Evolutionary conservation across 2,888 invertebrate species (phyloP), one percentile per base, ranked within the genome.

Genomic region (Tricholauxania praeusta): DNA sequence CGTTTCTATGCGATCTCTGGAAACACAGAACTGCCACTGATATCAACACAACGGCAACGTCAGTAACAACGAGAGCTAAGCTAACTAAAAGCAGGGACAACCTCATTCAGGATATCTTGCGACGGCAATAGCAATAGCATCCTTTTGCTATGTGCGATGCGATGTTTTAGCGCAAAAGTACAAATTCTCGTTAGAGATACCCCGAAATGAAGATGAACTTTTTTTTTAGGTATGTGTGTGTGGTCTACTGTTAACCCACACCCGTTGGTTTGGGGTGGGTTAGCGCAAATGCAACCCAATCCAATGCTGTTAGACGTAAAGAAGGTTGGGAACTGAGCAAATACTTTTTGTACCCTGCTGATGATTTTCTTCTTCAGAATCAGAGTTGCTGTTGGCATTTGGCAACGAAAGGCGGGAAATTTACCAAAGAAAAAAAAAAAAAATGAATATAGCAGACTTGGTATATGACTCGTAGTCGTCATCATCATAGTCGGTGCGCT

Each of bases 31-130:
- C 39, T 62, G 39, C 39, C 64, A 15, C 49, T 49, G 51, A 32
- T 51, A 51, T 3, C 47, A 47, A 12, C 32, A 7, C 47, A 17
- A 17, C 32, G n/a, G 28, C 17, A 52, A 51, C 14, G 17, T 32
- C 60, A 57, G 55, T 51, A 32, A 55, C 19, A 17, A 53, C 49
- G 48, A 67, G 55, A 67, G n/a, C 47, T 57, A 55, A 48, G 8
- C 39, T 39, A 39, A 39, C 39, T 39, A 39, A 39, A 39, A 39
- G 39, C 10, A 57, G 55, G 47, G 62, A 53, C 63, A 62, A 63
- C 63, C 70, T 63, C 70, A 63, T 70, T 70, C 70, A 63, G 70
- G 62, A 63, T 19, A 53, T 22, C 63, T 62, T 53, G 63, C 53
- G 39, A 28, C 63, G 53, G 48, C 47, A 62, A 62, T 52, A 63